Percentiles rank a stretch among this genome's conserved stretches.
These are phyloP conservation scores for Ophioderma brevispina DNA, from an alignment of 35 echinoderm and acorn worm genomes.

Conservation along the genomic window DNA sequence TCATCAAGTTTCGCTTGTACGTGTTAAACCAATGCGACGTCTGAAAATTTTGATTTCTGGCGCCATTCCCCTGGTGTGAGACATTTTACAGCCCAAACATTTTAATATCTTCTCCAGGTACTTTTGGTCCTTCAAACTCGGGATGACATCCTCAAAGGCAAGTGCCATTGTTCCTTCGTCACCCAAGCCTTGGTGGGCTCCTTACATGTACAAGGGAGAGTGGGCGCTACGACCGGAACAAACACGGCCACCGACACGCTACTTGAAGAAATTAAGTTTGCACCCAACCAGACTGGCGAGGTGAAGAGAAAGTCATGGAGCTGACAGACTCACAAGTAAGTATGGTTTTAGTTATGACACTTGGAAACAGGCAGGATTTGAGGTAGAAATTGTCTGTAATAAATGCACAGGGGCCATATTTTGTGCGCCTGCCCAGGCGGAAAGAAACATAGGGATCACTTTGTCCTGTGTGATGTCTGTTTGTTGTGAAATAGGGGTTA, in stretches of 20 bases:
- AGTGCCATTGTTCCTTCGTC: constrained; percentile 89
- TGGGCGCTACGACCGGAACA: constrained; percentile 86
- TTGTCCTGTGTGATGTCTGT: not conserved
- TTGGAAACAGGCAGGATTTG: not conserved
- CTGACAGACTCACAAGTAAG: constrained; percentile 98
- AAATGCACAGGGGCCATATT: not conserved
- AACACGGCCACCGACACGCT: constrained; percentile 73
- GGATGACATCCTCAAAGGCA: constrained; percentile 93
- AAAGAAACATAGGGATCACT: not conserved
- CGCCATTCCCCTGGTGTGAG: no score
- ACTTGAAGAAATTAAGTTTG: constrained; percentile 86
- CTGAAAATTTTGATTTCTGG: no score
- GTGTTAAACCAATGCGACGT: no score
- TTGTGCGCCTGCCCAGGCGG: not conserved
- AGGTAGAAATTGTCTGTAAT: not conserved
- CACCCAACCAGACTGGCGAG: constrained; percentile 75
- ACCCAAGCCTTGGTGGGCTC: constrained; percentile 95
- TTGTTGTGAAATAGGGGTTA: not conserved
- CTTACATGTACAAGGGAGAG: constrained; percentile 85
- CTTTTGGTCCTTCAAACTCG: constrained; percentile 85
- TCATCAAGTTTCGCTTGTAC: no score
- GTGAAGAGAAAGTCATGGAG: constrained; percentile 95
- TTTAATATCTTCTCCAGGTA: constrained; percentile 84
- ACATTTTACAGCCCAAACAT: no score
- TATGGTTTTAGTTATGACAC: not conserved